Evolutionary conservation across 2,113 vertebrate species (phyloP).

Genomic region (Toxotes chatareus): DNA sequence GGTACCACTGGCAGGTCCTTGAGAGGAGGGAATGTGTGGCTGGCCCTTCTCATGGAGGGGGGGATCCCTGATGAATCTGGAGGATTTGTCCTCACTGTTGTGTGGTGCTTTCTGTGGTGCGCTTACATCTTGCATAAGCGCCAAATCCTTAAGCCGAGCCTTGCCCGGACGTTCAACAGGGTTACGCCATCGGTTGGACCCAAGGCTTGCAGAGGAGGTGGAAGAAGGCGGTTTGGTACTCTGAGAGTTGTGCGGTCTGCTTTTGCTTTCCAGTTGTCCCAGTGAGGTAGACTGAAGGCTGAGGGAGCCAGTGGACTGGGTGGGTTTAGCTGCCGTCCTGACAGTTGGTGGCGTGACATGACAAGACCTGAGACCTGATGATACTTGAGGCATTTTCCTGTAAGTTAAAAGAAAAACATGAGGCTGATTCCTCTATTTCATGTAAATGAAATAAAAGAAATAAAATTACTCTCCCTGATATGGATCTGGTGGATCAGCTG

Average conservation of each 20-base stretch:
- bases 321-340: slow-evolving; percentile 51
- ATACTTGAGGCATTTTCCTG: slow-evolving; percentile 90
- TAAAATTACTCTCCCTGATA: too few species aligned
- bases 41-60: slow-evolving; percentile 43
- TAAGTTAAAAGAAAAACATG: not conserved
- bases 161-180: slow-evolving; percentile 80
- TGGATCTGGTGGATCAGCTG: too few species aligned
- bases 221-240: slow-evolving; percentile 79
- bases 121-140: slow-evolving; percentile 55
- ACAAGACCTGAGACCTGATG: slow-evolving; percentile 78
- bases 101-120: slow-evolving; percentile 78
- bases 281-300: slow-evolving; percentile 61
- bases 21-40: slow-evolving; percentile 63
- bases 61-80: slow-evolving; percentile 54
- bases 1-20: slow-evolving; percentile 77
- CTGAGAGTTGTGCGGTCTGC: slow-evolving; percentile 76
- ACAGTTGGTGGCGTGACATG: slow-evolving; percentile 32
- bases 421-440: not conserved
- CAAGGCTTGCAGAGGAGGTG: slow-evolving; percentile 68
- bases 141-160: slow-evolving; percentile 71
- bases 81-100: slow-evolving; percentile 44
- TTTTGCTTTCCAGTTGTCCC: slow-evolving; percentile 75
- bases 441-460: too few species aligned
- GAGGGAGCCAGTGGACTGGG: slow-evolving; percentile 56
- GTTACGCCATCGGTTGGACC: slow-evolving; percentile 70